phyloP scores from a whole-genome alignment of 2,113 vertebrate genomes.

The Heliornis fulica region DNA sequence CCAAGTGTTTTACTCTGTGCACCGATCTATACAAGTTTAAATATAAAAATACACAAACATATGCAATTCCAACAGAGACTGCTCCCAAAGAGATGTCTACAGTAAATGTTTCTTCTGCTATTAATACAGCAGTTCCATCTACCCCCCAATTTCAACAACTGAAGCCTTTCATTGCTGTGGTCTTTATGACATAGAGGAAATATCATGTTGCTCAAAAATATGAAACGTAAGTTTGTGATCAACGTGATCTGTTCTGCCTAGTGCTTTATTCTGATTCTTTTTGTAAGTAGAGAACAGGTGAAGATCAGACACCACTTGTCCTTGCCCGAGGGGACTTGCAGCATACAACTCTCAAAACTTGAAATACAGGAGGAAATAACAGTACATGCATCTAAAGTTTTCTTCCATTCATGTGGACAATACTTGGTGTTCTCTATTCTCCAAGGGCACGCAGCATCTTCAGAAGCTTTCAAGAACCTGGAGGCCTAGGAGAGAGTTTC shows the following conservation, averaged over 20 bases:
- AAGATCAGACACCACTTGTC: too few relatives aligned
- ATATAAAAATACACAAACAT: not conserved
- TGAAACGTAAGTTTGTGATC: not conserved
- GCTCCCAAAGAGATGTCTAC: not conserved
- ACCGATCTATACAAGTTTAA: not conserved
- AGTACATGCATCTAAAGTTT: too few relatives aligned
- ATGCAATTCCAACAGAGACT: not conserved
- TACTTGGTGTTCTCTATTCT: not conserved
- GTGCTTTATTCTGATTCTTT: not conserved
- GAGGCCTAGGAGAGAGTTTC: not conserved
- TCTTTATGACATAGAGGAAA: not conserved
- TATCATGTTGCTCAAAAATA: rapidly evolving
- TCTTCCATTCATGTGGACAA: not conserved
- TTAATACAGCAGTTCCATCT: not conserved
- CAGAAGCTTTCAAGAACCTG: not conserved
- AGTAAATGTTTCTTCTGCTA: not conserved
- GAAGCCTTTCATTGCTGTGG: not conserved
- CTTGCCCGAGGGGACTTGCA: too few relatives aligned
- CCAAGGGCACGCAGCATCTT: not conserved
- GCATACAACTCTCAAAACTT: rapidly evolving
- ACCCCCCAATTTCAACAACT: not conserved
- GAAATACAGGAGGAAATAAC: not conserved
- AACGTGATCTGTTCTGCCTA: not conserved
- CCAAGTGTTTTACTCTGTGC: not conserved
- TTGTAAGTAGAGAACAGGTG: not conserved